phyloP scores from a whole-genome alignment of 2,113 vertebrate species.

The Dryoscopus gambensis region DNA sequence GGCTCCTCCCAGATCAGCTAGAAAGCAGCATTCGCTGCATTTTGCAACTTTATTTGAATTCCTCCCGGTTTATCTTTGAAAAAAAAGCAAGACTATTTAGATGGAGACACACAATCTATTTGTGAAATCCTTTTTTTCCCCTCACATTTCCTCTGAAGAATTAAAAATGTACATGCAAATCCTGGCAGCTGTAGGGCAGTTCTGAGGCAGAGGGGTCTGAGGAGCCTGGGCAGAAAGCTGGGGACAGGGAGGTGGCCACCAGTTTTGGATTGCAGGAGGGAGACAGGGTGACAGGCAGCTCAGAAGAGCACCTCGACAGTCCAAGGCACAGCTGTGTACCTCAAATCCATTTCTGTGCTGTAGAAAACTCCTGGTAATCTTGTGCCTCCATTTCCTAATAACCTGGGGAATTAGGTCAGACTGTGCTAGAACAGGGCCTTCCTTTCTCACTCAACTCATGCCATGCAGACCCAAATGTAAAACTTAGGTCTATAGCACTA shows the following conservation, averaged over 20 bases:
- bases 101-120: background rate
- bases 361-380: background rate
- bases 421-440: background rate
- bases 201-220: background rate
- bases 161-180: background rate
- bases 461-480: background rate
- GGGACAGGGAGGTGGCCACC: background rate
- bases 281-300: background rate
- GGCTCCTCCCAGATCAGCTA: background rate
- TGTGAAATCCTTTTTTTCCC: background rate
- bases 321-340: background rate
- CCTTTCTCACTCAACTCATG: background rate
- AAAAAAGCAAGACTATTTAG: background rate
- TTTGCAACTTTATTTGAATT: background rate
- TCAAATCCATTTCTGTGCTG: background rate
- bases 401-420: background rate
- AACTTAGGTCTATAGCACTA: background rate
- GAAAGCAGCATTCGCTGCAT: background rate
- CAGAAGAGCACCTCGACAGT: background rate
- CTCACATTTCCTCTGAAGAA: background rate
- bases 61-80: background rate
- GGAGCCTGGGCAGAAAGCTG: background rate
- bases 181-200: background rate
- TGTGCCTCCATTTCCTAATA: fast-evolving
- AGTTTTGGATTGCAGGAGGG: background rate